Conservation (phyloP, 2,888 invertebrate genomes). For the Meandrusa payeni region DNA sequence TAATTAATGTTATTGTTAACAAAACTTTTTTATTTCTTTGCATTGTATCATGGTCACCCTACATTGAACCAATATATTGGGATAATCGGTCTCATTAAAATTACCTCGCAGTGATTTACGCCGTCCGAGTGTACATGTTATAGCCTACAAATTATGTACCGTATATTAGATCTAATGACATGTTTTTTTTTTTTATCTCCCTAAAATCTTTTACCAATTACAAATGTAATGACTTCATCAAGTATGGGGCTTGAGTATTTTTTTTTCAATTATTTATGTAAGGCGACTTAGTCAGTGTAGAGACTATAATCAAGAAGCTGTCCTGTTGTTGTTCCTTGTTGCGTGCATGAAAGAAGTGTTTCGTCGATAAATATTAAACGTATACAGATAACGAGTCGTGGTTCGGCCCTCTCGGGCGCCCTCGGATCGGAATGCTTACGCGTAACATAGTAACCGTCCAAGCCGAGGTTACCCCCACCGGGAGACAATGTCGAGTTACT, state of each 20-base stretch:
- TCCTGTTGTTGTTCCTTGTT: no score
- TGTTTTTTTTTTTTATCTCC: constrained; percentile 25
- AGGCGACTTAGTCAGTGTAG: background rate
- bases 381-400: no score
- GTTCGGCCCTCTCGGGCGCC: no score
- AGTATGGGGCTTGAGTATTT: background rate
- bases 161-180: constrained; percentile 31
- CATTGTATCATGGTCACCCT: constrained; percentile 2
- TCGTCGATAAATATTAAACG: no score
- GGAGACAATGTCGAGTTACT: no score
- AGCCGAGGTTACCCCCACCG: no score
- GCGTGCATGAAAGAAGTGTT: no score
- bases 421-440: no score
- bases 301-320: no score
- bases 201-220: constrained; percentile 10
- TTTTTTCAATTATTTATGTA: constrained; percentile 2
- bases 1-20: no score
- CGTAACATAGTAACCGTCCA: no score
- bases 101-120: constrained; percentile 23
- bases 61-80: constrained; percentile 22
- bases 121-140: constrained; percentile 24
- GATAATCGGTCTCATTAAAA: constrained; percentile 26
- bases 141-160: constrained; percentile 34
- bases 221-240: constrained; percentile 16
- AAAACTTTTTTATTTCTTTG: background rate